Evolutionary conservation across 1,140 invertebrate species (phyloP), one percentile per base, ranked within the genome.

Genomic region (Diplogasteroides magnus): DNA sequence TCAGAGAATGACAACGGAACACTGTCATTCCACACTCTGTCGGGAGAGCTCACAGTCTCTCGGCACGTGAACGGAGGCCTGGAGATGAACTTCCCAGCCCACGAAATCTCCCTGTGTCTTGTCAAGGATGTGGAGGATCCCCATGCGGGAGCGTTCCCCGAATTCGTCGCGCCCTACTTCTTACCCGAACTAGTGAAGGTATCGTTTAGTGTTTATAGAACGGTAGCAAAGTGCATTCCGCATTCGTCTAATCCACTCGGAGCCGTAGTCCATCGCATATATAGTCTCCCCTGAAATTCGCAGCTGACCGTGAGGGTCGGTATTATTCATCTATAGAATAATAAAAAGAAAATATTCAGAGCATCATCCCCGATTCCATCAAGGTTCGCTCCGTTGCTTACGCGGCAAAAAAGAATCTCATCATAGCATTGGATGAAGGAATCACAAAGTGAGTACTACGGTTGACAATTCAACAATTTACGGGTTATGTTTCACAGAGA

Each of bases 341-440:
- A n/a, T n/a, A n/a, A n/a, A n/a, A n/a, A n/a, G n/a, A n/a, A n/a
- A n/a, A n/a, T n/a, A n/a, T n/a, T 48, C 3, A 68, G 57, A 27
- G 59, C 0, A 56, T 68, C 28, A 31, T 28, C 31, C 73, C 32
- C 65, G 60, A 29, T 25, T n/a, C 61, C 27, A 31, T 23, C 19
- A 6, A 14, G 2, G 31, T 48, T 25, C 37, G 59, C 79, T 27
- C 37, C 27, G 6, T 13, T 6, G 13, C 68, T 78, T 61, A 78
- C 19, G 68, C 25, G 31, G 28, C 59, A 11, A 59, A 72, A 65
- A 67, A 68, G 28, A 77, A 78, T 57, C 63, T 79, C 3, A 82
- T 67, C 77, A 77, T 32, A 74, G 73, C 73, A 58, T 48, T 80
- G 11, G 80, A 82, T 70, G 66, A 62, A 61, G 68, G 76, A 56